phyloP scores from a whole-genome alignment of 1,140 invertebrate species.

The Eupristina koningsbergeri region DNA sequence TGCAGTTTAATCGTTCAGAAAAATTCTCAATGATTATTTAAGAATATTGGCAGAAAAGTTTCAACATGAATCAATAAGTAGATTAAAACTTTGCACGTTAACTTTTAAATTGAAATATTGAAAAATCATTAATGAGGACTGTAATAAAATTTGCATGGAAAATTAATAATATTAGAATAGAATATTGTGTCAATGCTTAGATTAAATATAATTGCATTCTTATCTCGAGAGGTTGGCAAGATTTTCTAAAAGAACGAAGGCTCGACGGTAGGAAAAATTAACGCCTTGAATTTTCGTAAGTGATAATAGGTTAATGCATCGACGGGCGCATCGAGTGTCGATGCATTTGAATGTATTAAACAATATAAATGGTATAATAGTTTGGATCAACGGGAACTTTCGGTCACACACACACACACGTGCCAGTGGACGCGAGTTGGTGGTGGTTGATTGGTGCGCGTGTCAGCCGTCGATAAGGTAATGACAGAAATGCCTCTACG shows the following conservation, averaged over 20 bases:
- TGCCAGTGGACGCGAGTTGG: conserved; percentile 37
- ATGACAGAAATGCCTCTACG: conserved; percentile 39
- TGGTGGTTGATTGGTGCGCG: conserved; percentile 22
- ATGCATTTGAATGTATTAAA: background rate
- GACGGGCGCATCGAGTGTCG: background rate
- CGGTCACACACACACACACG: conserved; percentile 36
- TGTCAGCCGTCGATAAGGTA: conserved; percentile 46
- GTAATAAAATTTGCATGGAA: background rate
- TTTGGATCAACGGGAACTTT: conserved; percentile 40
- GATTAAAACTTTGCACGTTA: no score
- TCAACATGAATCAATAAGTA: no score
- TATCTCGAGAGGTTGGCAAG: background rate
- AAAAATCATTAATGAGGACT: background rate
- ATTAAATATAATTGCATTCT: background rate
- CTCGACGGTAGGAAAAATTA: no score
- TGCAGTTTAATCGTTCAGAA: no score
- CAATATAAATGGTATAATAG: no score
- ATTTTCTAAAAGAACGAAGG: no score
- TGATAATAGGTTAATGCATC: background rate
- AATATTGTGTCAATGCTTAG: background rate
- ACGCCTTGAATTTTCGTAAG: background rate
- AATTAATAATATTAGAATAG: background rate
- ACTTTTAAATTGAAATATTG: background rate
- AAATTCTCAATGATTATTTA: background rate
- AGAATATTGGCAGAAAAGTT: background rate